Base-by-base conservation (phyloP, 2,888 invertebrate genomes). In the Antheraea yamamai region DNA sequence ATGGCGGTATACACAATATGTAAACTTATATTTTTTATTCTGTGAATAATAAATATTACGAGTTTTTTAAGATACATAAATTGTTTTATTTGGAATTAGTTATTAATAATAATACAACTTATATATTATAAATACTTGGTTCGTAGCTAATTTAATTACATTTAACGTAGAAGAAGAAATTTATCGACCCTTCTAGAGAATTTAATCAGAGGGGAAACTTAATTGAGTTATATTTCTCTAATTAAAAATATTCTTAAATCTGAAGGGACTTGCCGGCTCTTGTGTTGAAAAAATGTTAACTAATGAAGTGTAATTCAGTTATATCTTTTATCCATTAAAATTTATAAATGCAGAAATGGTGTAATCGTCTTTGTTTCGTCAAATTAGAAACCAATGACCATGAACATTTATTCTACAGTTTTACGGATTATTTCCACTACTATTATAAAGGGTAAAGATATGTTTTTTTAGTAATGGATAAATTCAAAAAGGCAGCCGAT, bases 1-100 rank as follows among this genome's bases (percentile, higher is more conserved):
- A 74, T 74, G 74, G 66, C 68, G 39, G 4, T 74, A 30, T 74
- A 66, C 12, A 35, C 20, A 58, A 73, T 16, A 16, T 51, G 26
- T 52, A 18, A 30, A 23, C 10, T 12, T 20, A n/a, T 18, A n/a
- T 7, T 58, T n/a, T 23, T 23, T 61, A 23, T 10, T 23, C 12
- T 12, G 47, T 47, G 47, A 47, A 47, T 47, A 7, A 12, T 39
- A 39, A 39, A 39, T 47, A 47, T 47, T 47, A 12, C 12, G 47
- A 12, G 47, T 47, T 47, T 7, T 0, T 12, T 12, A 47, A 47
- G 10, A 12, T 47, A 47, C 12, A 47, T 47, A 12, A 12, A 47
- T 47, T 12, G 12, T 47, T 47, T 6, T 55, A 18, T 55, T 55
- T 6, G 2, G 2, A 55, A 55, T 55, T 4, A 18, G 52, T 52